Percentiles rank a stretch among this genome's conserved stretches.
Conservation (phyloP, 2,797 vertebrate species). For the Pterois miles region DNA sequence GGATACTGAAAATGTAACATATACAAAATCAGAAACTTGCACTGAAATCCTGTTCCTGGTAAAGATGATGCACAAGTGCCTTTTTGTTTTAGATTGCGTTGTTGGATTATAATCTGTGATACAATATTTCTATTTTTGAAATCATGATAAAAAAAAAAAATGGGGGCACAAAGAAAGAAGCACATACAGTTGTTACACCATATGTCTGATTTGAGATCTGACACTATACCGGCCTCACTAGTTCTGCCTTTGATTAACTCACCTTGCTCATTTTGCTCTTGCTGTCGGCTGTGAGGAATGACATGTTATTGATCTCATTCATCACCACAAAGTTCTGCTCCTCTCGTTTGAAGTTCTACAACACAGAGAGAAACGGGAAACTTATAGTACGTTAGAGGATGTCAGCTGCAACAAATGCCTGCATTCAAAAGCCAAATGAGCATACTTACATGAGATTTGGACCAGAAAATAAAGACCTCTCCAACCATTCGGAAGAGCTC, state of each 20-base stretch:
- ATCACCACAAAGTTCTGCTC: constrained; percentile 97
- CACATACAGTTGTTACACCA: constrained; percentile 1
- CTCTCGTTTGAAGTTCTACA: constrained; percentile 86
- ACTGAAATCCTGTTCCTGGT: constrained; percentile 30
- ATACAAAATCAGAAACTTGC: background rate
- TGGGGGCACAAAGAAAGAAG: background rate
- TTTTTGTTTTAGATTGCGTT: constrained; percentile 25
- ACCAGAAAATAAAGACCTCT: constrained; percentile 98
- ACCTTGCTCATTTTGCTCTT: constrained; percentile 99
- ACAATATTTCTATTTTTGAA: constrained; percentile 9
- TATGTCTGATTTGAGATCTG: constrained; percentile 6
- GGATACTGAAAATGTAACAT: background rate
- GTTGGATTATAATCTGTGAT: constrained; percentile 11
- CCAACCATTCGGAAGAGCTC: constrained; percentile 96
- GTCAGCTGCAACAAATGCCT: background rate
- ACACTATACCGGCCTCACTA: background rate
- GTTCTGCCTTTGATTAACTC: constrained; percentile 39
- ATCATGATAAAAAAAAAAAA: background rate
- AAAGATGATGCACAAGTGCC: constrained; percentile 10
- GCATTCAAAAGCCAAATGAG: background rate
- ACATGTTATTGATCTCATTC: constrained; percentile 99
- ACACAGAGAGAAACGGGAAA: background rate
- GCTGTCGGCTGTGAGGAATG: constrained; percentile 96
- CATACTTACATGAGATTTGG: constrained; percentile 92
- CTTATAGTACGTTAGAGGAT: background rate